Evolutionary conservation across 2,888 invertebrate genomes (phyloP).

Genomic region (Aromia moschata): DNA sequence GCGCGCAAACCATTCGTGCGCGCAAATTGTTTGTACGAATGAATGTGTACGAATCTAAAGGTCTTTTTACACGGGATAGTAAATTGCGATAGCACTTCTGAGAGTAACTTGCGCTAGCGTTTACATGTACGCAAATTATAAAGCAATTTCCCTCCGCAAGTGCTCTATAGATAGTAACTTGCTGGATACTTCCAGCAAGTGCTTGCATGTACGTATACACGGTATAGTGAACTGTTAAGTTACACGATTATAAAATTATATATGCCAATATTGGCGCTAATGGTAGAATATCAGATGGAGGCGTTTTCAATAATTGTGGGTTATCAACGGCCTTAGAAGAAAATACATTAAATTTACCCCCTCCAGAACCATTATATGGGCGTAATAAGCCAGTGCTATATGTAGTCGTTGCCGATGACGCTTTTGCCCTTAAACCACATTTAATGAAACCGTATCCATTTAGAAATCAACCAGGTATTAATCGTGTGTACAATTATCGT

Average conservation of each 20-base stretch:
- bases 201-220: too few relatives aligned
- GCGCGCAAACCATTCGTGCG: too few relatives aligned
- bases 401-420: neutral
- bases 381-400: neutral
- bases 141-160: too few relatives aligned
- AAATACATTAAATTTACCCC: conserved; percentile 10
- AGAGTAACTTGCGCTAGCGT: too few relatives aligned
- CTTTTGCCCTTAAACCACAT: neutral
- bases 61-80: too few relatives aligned
- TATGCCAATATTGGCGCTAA: conserved; percentile 2
- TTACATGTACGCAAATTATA: too few relatives aligned
- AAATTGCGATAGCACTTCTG: too few relatives aligned
- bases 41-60: too few relatives aligned
- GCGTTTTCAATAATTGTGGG: neutral
- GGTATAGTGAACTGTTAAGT: too few relatives aligned
- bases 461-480: conserved; percentile 6
- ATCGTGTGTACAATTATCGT: conserved; percentile 21
- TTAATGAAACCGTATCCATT: neutral
- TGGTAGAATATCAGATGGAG: conserved; percentile 20
- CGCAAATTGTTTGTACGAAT: too few relatives aligned
- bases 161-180: too few relatives aligned
- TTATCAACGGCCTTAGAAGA: conserved; percentile 1
- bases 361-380: neutral
- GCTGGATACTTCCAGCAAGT: too few relatives aligned
- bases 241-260: neutral